Base-by-base conservation (phyloP, 2,888 invertebrate genomes). In the Tanypteryx hageni region DNA sequence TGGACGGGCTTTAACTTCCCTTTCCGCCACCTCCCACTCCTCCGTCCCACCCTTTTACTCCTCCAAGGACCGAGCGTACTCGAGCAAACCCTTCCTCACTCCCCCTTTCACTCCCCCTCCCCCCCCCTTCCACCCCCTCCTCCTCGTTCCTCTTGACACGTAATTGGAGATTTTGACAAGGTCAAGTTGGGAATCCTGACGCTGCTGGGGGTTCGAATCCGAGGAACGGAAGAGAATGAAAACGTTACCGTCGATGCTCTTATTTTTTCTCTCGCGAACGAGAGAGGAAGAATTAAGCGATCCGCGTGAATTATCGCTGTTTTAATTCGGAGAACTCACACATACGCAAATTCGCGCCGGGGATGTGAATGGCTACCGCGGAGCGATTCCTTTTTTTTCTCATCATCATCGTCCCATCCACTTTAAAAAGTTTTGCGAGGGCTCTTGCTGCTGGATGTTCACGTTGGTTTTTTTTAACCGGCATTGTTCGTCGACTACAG, bases 181-280 rank as follows among this genome's bases (percentile, higher is more conserved):
- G 76, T 76, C 76, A 76, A 76, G 76, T 76, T n/a, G 68, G 68
- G 68, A 68, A n/a, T n/a, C 76, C 76, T 76, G 76, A 22, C 27
- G 44, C 76, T 18, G 27, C 22, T 27, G 76, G 27, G 27, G 76
- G 27, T 27, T 27, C 76, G 76, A 76, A 76, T 44, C 44, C 44
- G 44, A 44, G 44, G 44, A 44, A 44, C 44, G 44, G 44, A 44
- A 44, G 44, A 44, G 44, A 44, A 44, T 44, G 44, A 44, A 44
- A 44, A 44, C 3, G 44, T 44, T 44, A 44, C 1, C 44, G 44
- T 44, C 44, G 44, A 44, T 44, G 44, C 44, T 44, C 1, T 44
- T n/a, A n/a, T n/a, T n/a, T 44, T 44, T 44, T 44, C 5, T 44
- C 44, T 3, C 3, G 76, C 27, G 76, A 14, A 22, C 3, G 27